Base-by-base conservation (phyloP, 2,888 invertebrate genomes). In the Agrochola lychnidis region DNA sequence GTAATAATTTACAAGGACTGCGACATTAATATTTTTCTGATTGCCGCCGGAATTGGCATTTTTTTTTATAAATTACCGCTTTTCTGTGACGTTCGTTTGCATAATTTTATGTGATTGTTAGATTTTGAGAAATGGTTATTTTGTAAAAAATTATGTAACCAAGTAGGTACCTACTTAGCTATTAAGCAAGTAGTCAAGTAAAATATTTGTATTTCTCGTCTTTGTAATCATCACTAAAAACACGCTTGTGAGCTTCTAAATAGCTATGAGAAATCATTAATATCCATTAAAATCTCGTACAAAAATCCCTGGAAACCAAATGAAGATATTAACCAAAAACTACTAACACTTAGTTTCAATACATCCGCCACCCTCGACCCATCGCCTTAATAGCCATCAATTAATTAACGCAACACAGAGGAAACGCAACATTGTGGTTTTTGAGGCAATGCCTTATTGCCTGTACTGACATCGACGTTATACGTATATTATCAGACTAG, bases 1-100 rank as follows among this genome's bases (percentile, higher is more conserved):
- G 91, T 87, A 90, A 94, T 95, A 94, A 94, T 94, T 94, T 94
- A 93, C 92, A 92, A 93, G 91, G 88, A 87, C 89, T 79, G 89
- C 87, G 91, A 91, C 92, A 91, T 91, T 92, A 81, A 87, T 88
- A 87, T 88, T 88, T 87, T 87, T 90, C 90, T 92, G 90, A 91
- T 91, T 90, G 88, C 89, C 80, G 75, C 76, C 82, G 84, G 87
- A 88, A 78, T 81, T 74, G 81, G 53, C 57, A 68, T 84, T 83
- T 86, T 87, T 86, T 81, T 83, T 86, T 86, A n/a, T n/a, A n/a
- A n/a, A n/a, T 77, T 82, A 70, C 48, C n/a, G 10, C 53, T 30
- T 22, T 71, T 19, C 70, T 66, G 81, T 73, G 61, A 69, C 40
- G n/a, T 82, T 71, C 48, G 48, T 81, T 63, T 68, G 63, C 70